Percentiles rank a stretch among this genome's conserved stretches.
Conservation (phyloP, 2,797 vertebrate genomes). For the Sebastes diaconus region DNA sequence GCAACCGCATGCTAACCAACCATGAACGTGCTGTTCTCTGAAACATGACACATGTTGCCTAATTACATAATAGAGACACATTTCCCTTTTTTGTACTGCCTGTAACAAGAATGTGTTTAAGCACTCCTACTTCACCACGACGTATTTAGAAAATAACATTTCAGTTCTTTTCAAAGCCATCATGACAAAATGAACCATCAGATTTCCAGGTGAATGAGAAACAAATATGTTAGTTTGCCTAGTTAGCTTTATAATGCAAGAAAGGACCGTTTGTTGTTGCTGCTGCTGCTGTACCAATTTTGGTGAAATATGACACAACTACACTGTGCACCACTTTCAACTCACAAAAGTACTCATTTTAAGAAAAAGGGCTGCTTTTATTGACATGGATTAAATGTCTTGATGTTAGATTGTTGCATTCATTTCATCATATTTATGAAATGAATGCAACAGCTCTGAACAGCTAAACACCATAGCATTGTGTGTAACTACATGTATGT, state of each 20-base stretch:
- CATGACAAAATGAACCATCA: not conserved
- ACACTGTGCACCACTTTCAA: not conserved
- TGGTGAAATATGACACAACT: not conserved
- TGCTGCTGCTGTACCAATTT: not conserved
- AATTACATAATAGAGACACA: not conserved
- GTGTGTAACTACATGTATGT: not conserved
- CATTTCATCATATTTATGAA: not conserved
- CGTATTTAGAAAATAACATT: not conserved
- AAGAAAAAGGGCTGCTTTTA: not conserved
- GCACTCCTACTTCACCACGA: not conserved
- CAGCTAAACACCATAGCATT: not conserved
- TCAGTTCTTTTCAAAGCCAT: not conserved
- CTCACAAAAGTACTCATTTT: not conserved
- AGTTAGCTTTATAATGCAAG: not conserved
- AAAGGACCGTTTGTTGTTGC: no score
- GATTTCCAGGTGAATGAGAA: not conserved
- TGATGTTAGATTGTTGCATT: not conserved
- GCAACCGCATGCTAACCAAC: constrained; percentile 8
- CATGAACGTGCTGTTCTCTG: not conserved
- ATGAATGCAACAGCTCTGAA: not conserved
- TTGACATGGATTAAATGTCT: not conserved
- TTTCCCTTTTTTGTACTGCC: not conserved
- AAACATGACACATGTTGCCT: not conserved
- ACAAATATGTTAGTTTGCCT: not conserved
- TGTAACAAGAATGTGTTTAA: not conserved